Percentiles rank a stretch among this genome's conserved stretches.
Conservation (phyloP, 2,113 vertebrate species). For the Microcebus lehilahytsara region DNA sequence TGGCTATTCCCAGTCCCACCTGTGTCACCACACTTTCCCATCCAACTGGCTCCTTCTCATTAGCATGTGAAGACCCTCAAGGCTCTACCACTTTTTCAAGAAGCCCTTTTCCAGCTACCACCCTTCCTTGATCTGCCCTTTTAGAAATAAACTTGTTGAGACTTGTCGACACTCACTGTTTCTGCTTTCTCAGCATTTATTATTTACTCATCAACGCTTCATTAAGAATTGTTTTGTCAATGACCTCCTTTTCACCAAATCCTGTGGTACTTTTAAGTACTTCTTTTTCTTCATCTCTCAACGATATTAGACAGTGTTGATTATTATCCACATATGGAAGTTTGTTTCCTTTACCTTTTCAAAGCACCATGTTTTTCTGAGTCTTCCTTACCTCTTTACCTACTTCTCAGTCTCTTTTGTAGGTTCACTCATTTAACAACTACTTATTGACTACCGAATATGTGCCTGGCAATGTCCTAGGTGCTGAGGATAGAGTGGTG, state of each 20-base stretch:
- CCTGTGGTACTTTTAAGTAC: background rate
- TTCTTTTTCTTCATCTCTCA: background rate
- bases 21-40: background rate
- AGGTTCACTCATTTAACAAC: background rate
- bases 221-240: background rate
- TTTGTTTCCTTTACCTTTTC: background rate
- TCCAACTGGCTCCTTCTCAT: too few species aligned
- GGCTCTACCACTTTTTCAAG: background rate
- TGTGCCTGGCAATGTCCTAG: background rate
- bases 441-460: background rate
- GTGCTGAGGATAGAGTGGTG: background rate
- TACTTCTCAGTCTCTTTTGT: background rate
- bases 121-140: background rate
- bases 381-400: background rate
- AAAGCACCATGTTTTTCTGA: background rate
- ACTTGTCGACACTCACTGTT: background rate
- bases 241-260: background rate
- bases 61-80: background rate
- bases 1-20: background rate
- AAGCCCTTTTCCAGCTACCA: background rate
- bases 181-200: background rate
- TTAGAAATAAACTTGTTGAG: background rate
- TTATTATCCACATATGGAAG: background rate
- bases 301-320: background rate
- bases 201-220: background rate